Evolutionary conservation across 2,797 vertebrate genomes (phyloP).

Genomic region (Octomys mimax): DNA sequence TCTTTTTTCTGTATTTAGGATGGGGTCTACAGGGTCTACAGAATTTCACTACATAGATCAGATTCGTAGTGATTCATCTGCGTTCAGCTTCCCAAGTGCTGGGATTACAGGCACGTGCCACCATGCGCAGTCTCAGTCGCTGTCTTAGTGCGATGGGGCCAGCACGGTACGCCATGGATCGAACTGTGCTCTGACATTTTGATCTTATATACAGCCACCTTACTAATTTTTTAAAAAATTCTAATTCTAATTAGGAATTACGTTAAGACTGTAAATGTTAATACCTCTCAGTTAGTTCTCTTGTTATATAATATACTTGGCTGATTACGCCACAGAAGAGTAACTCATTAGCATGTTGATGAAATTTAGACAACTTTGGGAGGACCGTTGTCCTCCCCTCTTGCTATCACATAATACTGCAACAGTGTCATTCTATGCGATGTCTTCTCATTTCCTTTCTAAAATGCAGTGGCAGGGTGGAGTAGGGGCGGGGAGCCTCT

Average conservation of each 20-base stretch:
- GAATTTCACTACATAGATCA: too few relatives aligned
- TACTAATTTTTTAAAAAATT: background rate
- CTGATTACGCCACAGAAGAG: background rate
- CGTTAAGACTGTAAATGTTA: background rate
- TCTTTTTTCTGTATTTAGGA: too few relatives aligned
- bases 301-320: background rate
- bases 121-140: too few relatives aligned
- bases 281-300: background rate
- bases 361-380: background rate
- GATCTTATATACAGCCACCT: background rate
- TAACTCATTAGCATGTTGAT: background rate
- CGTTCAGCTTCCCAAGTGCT: too few relatives aligned
- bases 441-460: constrained; percentile 2
- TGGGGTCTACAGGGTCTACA: too few relatives aligned
- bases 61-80: too few relatives aligned
- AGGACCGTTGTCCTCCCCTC: background rate
- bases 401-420: background rate
- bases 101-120: too few relatives aligned
- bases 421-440: background rate
- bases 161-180: too few relatives aligned
- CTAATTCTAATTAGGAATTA: background rate
- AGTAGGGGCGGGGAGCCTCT: background rate
- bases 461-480: background rate
- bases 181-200: background rate
- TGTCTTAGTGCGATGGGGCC: too few relatives aligned